Base-by-base conservation (phyloP, 1,140 invertebrate species). In the Drosophila malerkotliana region DNA sequence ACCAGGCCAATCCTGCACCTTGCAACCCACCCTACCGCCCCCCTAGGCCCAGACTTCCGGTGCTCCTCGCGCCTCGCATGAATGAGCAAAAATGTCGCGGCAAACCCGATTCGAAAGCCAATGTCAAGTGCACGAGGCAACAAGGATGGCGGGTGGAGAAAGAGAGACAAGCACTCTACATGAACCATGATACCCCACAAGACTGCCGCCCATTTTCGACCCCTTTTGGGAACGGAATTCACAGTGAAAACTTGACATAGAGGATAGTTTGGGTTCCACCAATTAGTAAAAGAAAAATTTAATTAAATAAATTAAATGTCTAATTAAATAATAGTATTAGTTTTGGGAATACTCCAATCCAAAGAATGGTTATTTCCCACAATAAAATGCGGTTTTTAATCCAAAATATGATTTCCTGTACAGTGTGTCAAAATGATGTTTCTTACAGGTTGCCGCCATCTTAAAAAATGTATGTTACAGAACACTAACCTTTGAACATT, bases 51-150 rank as follows among this genome's bases (percentile, higher is more conserved):
- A 2, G 3, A 7, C 24, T 12, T 12, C 26, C 45, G 44, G 58
- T 49, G 45, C 79, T 15, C 41, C n/a, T 21, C 45, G 52, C 41
- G 53, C 41, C 49, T 34, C 41, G 60, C 72, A 68, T 84, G 76
- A 84, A 85, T 85, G 77, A 66, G 62, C 77, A 72, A 62, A 81
- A 77, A 69, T 48, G 77, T 63, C 67, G 73, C 72, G 62, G 48
- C 81, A 59, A 71, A 32, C 66, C 67, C 47, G 34, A 60, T 56
- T 61, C 57, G 59, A 63, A 64, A 71, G 63, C 62, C 82, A 85
- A 87, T 85, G 81, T 85, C 81, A 85, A 85, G 81, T 87, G 73
- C 82, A 85, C 56, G 26, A 30, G 41, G 28, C 21, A 32, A 44
- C 28, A 15, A 66, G 53, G 28, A 60, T 41, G 30, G 34, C 1